Evolutionary conservation across 1,140 invertebrate species (phyloP).

Genomic region (Melanaphis sacchari): DNA sequence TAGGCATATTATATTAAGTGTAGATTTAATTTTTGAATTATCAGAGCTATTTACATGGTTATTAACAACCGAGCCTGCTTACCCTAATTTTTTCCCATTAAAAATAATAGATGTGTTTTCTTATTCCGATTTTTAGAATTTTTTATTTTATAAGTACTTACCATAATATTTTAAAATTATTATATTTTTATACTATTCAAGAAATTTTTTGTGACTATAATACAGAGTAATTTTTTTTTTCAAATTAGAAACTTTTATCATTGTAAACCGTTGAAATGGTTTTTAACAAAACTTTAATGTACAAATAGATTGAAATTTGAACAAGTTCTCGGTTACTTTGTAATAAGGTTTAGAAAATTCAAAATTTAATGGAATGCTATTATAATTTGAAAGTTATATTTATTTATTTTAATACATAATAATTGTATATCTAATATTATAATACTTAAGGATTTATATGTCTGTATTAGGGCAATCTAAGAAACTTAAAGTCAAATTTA

Average conservation of each 20-base stretch:
- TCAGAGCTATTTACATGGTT: too few species aligned
- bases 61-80: background rate
- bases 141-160: background rate
- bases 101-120: background rate
- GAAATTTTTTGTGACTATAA: background rate
- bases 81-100: too few species aligned
- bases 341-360: background rate
- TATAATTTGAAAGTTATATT: background rate
- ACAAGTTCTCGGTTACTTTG: background rate
- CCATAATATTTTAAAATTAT: background rate
- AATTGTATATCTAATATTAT: background rate
- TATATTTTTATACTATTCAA: background rate
- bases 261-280: background rate
- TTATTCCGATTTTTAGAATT: background rate
- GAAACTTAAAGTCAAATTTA: background rate
- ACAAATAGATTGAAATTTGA: background rate
- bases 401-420: background rate
- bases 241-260: background rate
- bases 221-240: background rate
- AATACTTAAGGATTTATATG: background rate
- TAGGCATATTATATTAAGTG: background rate
- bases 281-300: background rate
- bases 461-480: background rate
- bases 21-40: background rate
- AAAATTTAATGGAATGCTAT: background rate